phyloP scores from a whole-genome alignment of 2,888 invertebrate species.

The Acanthoscelides obtectus region DNA sequence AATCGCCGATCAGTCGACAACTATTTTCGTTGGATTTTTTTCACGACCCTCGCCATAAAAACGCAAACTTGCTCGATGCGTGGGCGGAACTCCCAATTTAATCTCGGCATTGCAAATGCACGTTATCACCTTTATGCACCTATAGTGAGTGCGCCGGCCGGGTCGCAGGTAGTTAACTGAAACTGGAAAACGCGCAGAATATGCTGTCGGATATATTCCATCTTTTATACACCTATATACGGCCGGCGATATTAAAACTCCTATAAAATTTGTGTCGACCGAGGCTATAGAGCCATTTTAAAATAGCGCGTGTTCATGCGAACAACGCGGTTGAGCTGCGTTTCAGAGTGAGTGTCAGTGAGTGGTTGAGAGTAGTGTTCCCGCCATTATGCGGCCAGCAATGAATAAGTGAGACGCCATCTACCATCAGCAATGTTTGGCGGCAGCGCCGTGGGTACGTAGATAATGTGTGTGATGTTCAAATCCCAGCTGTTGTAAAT shows the following conservation, averaged over 20 bases:
- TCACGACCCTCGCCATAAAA: neutral
- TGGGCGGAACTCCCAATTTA: neutral
- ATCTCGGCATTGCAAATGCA: neutral
- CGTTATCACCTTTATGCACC: neutral
- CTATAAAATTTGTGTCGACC: constrained; percentile 30
- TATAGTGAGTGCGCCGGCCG: neutral
- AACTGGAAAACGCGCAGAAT: constrained; percentile 11
- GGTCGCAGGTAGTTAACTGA: constrained; percentile 11
- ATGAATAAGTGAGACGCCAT: neutral
- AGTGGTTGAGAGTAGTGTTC: neutral
- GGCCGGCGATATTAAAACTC: constrained; percentile 26
- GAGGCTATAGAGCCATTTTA: constrained; percentile 23
- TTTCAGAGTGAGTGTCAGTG: neutral
- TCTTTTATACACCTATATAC: constrained; percentile 18
- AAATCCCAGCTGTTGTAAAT: too few relatives aligned
- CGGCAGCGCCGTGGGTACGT: too few relatives aligned
- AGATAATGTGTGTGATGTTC: too few relatives aligned
- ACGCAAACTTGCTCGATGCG: neutral
- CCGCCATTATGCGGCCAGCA: neutral
- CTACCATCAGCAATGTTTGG: neutral
- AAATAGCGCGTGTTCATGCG: neutral
- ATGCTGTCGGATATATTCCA: constrained; percentile 19
- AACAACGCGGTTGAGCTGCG: neutral
- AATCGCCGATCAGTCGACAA: neutral
- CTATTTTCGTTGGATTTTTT: neutral